Evolutionary conservation across 2,797 vertebrate species (phyloP), one percentile per base, ranked within the genome.

Genomic region (Takifugu rubripes): DNA sequence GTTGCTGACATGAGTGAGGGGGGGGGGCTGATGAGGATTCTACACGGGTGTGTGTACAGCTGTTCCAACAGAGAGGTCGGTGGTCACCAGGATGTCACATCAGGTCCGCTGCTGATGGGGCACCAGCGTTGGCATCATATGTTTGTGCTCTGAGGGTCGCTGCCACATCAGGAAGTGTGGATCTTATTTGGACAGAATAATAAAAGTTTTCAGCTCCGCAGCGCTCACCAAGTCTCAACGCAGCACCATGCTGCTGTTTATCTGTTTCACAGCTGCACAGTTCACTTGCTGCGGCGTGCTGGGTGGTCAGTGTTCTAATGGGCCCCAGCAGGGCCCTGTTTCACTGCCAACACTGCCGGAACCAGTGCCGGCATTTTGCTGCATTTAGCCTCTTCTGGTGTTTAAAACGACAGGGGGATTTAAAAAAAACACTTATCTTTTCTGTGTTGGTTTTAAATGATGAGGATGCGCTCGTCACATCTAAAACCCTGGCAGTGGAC

Each of bases 1-100:
- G 11, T 11, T 9, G 7, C 27, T 7, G 4, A 4, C 4, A 21
- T 45, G 58, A 51, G 52, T 46, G 59, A 56, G 61, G 52, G 33
- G 12, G 62, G 26, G 6, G 61, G 29, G 55, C 60, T 78, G 52
- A 72, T 63, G 61, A 76, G 54, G 65, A 52, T 66, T 72, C 67
- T 53, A 64, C 52, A 42, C 52, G 43, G 49, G 64, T 40, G 60
- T 62, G 62, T 54, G 21, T 21, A 21, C 21, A 21, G 21, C 21
- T 21, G 21, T 21, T 21, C 21, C 21, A 21, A 21, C 21, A 21
- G 21, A 21, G 21, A 21, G 21, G 21, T 21, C 21, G 21, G 21
- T 21, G 21, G 21, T 21, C 21, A 21, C 21, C 21, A 21, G 21
- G 21, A 21, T 21, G 21, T 21, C 21, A 21, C 21, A 1, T 21